Base-by-base conservation (phyloP, 1,140 invertebrate species). In the Branchinecta lindahli region DNA sequence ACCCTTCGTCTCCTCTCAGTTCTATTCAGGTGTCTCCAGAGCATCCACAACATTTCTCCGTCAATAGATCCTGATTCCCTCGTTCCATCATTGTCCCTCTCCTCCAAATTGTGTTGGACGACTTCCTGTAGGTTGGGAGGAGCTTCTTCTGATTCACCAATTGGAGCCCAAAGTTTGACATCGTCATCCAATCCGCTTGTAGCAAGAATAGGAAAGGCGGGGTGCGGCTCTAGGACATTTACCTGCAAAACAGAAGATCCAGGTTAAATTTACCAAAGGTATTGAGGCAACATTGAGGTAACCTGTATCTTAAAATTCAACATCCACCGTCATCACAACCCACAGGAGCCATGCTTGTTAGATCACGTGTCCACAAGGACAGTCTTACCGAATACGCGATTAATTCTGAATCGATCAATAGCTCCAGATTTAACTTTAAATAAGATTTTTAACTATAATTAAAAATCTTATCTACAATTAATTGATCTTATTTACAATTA, bases 141-240 rank as follows among this genome's bases (percentile, higher is more conserved):
- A 66, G 77, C 70, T n/a, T 84, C 84, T 47, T 84, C 80, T 61
- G 82, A 75, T 71, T 87, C 83, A 72, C 82, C 81, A 0, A 85
- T 86, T 7, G 94, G 92, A 20, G 89, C 83, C 93, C 94, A 97
- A 66, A 98, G 87, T 82, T 97, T 98, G 5, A 96, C 86, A 78
- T 94, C 90, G 75, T 86, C 85, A 80, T 96, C 94, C 6, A 96
- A 80, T 5, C 94, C 92, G 81, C 90, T 91, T 0, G 92, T 94
- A 6, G 92, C 94, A 72, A 98, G 80, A 66, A 92, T 83, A 12
- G 94, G 94, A 75, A 88, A 84, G 73, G 84, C 82, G 0, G 94
- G 94, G 81, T 98, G 94, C 8, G 89, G 86, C 77, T 96, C 93
- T 73, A 97, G 80, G 73, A 89, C 90, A 81, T 98, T 98, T 0